Conservation (phyloP, 2,888 invertebrate species). For the Gerris lacustris region DNA sequence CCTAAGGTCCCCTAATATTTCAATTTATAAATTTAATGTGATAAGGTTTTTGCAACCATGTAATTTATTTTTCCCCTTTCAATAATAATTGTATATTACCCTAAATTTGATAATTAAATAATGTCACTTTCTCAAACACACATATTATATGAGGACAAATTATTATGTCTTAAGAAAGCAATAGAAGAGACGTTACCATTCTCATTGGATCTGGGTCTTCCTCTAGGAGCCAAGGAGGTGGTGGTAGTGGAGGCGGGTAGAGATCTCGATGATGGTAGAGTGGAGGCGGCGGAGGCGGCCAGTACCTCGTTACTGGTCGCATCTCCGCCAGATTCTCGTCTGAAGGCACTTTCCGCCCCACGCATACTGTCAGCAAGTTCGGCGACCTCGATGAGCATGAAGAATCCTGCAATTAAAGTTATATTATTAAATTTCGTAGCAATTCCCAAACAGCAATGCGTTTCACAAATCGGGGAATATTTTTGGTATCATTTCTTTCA, state of each 20-base stretch:
- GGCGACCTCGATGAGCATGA: conserved; percentile 54
- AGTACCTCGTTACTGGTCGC: conserved; percentile 35
- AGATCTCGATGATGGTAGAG: conserved; percentile 16
- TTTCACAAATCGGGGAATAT: not conserved
- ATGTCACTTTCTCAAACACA: too few species aligned
- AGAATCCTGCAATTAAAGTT: conserved; percentile 31
- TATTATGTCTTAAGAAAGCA: too few species aligned
- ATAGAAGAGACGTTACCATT: conserved; percentile 40
- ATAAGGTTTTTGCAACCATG: too few species aligned
- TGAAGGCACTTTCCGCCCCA: conserved; percentile 70
- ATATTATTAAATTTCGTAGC: not conserved
- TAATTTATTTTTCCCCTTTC: too few species aligned
- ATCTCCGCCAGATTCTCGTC: conserved; percentile 67
- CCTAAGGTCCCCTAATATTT: too few species aligned
- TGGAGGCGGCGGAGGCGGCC: conserved; percentile 43
- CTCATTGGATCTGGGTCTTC: conserved; percentile 55
- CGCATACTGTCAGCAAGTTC: conserved; percentile 73
- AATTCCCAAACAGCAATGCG: not conserved
- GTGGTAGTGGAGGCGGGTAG: conserved; percentile 19
- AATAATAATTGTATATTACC: too few species aligned
- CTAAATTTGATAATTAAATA: too few species aligned
- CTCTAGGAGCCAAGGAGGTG: conserved; percentile 54
- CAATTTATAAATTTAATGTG: too few species aligned
- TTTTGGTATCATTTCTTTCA: too few species aligned
- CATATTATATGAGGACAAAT: too few species aligned